phyloP scores from a whole-genome alignment of 2,113 vertebrate genomes.

The Cairina moschata region DNA sequence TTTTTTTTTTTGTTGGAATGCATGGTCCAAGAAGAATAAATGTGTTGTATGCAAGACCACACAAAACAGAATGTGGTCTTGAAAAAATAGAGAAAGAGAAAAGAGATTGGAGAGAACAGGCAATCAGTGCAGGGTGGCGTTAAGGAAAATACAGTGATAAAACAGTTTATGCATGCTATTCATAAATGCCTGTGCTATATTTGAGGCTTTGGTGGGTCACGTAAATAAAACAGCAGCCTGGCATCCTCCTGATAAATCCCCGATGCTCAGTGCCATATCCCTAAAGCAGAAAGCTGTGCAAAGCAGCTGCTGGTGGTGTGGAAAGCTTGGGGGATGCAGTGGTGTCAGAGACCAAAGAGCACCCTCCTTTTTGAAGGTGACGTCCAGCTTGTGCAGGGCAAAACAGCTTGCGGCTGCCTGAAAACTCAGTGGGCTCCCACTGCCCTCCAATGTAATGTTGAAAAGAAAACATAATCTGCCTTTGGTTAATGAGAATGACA shows the following conservation, averaged over 20 bases:
- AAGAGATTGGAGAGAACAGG: background rate
- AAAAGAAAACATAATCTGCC: background rate
- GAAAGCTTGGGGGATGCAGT: background rate
- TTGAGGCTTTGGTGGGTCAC: slow-evolving; percentile 44
- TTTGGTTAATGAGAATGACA: background rate
- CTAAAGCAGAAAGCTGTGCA: fast-evolving
- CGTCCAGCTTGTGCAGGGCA: background rate
- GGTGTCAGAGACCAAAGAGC: background rate
- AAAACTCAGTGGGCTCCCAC: background rate
- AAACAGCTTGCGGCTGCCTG: background rate
- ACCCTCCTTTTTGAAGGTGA: background rate
- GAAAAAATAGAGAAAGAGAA: slow-evolving; percentile 2
- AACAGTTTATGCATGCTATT: slow-evolving; percentile 64
- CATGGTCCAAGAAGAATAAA: slow-evolving; percentile 71
- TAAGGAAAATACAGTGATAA: background rate
- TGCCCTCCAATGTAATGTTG: background rate
- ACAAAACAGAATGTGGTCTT: slow-evolving; percentile 55
- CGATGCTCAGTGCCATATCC: background rate
- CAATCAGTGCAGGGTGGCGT: background rate
- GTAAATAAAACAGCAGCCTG: slow-evolving; percentile 63
- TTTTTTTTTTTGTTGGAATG: slow-evolving; percentile 33
- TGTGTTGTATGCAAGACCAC: slow-evolving; percentile 50
- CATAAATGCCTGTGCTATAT: slow-evolving; percentile 63
- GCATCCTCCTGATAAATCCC: background rate
- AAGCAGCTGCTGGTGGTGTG: background rate